phyloP scores from a whole-genome alignment of 1,140 invertebrate genomes.

The Aphis gossypii region DNA sequence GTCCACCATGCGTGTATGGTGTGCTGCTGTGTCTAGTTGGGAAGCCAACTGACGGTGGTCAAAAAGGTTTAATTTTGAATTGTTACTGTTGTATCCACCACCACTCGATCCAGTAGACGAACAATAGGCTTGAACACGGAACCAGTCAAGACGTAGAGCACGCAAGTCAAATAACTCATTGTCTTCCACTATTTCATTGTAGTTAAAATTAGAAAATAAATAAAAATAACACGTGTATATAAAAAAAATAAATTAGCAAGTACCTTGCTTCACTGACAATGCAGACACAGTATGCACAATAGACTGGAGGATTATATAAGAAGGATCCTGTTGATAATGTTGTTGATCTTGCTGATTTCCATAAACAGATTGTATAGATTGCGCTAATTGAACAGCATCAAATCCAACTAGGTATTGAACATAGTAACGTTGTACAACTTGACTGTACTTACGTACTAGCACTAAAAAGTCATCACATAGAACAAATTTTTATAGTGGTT shows the following conservation, averaged over 20 bases:
- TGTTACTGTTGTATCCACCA: not conserved
- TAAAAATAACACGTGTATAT: constrained; percentile 46
- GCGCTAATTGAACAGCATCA: constrained; percentile 90
- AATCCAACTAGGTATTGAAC: constrained; percentile 95
- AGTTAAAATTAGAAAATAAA: constrained; percentile 61
- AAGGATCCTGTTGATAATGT: constrained; percentile 39
- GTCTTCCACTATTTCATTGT: constrained; percentile 78
- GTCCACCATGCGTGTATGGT: constrained; percentile 98
- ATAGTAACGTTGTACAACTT: constrained; percentile 98
- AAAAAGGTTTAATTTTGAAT: constrained; percentile 78
- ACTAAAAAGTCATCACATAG: constrained; percentile 66
- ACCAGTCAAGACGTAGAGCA: constrained; percentile 95
- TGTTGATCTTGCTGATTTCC: constrained; percentile 94
- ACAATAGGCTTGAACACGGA: constrained; percentile 89
- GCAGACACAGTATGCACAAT: constrained; percentile 88
- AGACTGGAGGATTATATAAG: constrained; percentile 83
- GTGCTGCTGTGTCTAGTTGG: constrained; percentile 93
- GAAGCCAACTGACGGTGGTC: constrained; percentile 88
- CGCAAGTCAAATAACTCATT: constrained; percentile 96
- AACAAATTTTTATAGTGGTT: not conserved
- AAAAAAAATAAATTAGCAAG: constrained; percentile 37
- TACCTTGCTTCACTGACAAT: constrained; percentile 88
- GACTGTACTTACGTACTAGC: constrained; percentile 90
- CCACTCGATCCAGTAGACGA: not conserved
- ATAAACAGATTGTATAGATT: constrained; percentile 87